phyloP scores from a whole-genome alignment of 2,888 invertebrate genomes.

The Synergus japonicus region DNA sequence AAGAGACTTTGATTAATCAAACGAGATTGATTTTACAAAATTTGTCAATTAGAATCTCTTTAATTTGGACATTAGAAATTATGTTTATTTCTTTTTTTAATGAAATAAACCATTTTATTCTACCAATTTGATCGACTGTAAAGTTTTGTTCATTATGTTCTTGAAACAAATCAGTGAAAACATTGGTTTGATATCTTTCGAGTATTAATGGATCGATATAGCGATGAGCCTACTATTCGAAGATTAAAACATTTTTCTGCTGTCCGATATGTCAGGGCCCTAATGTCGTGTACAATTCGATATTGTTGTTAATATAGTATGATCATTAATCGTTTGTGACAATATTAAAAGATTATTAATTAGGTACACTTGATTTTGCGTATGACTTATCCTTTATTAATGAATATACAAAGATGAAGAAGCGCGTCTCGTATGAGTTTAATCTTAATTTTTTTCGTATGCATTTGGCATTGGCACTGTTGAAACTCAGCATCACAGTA shows the following conservation, averaged over 20 bases:
- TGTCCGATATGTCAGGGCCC: conserved; percentile 70
- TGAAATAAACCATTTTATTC: background rate
- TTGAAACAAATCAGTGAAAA: background rate
- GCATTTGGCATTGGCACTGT: conserved; percentile 41
- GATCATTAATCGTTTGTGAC: conserved; percentile 49
- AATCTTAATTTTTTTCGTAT: conserved; percentile 47
- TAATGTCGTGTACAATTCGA: conserved; percentile 60
- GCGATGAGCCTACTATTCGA: conserved; percentile 29
- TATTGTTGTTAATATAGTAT: conserved; percentile 43
- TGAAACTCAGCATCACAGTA: conserved; percentile 32
- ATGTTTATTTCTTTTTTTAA: background rate
- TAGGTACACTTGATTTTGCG: conserved; percentile 57
- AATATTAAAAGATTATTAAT: conserved; percentile 52
- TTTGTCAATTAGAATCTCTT: no score
- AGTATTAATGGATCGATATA: conserved; percentile 19
- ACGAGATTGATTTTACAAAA: no score
- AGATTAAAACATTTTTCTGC: conserved; percentile 56
- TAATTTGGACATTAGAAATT: no score
- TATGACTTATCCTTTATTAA: conserved; percentile 55
- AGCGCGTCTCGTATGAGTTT: conserved; percentile 56
- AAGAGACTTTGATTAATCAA: no score
- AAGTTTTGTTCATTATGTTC: background rate
- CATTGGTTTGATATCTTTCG: conserved; percentile 8
- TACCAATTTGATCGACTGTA: conserved; percentile 29
- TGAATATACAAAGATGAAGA: conserved; percentile 60